Base-by-base conservation (phyloP, 2,797 vertebrate species). In the Scolopax bukidnonensis region DNA sequence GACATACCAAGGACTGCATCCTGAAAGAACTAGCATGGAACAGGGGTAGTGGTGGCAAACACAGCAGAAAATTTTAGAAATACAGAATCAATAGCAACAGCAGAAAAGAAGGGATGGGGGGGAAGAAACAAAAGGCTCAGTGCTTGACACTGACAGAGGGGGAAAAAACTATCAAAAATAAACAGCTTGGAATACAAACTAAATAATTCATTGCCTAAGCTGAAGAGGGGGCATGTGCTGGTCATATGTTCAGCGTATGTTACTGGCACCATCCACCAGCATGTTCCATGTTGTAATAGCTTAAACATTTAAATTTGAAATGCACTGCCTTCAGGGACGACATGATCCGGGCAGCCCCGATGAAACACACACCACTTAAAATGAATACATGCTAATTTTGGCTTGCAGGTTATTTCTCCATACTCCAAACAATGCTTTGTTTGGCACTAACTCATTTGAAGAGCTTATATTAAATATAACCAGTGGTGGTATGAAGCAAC, bases 341-440 rank as follows among this genome's bases (percentile, higher is more conserved):
- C 93, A 57, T 48, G 90, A 96, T 93, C 95, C 41, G 89, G 95
- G 95, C 95, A 97, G 94, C 94, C 89, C 92, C 87, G 87, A 93
- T 11, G 54, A 94, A 94, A 94, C 69, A 81, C 91, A 96, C 79
- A 89, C 87, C 94, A 33, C 84, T 90, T 76, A 61, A 61, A 83
- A 91, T 10, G 33, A 93, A 78, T 69, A 85, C 57, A 12, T 23
- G 59, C 94, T 96, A 92, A 96, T 93, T 95, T 89, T 91, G 95
- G 92, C 95, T 93, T 65, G 12, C 95, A 96, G 94, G 91, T 94
- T 96, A 68, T 94, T 94, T 89, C 95, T 87, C 87, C 79, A 64
- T 88, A 56, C 82, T 95, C 73, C 79, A 88, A 95, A 96, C 95
- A 97, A 92, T 81, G 89, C 95, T 93, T 95, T 96, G 61, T 91